These are phyloP conservation scores for Mesembrinibis cayennensis DNA, from an alignment of 2,113 vertebrate species.

Conservation along the genomic window DNA sequence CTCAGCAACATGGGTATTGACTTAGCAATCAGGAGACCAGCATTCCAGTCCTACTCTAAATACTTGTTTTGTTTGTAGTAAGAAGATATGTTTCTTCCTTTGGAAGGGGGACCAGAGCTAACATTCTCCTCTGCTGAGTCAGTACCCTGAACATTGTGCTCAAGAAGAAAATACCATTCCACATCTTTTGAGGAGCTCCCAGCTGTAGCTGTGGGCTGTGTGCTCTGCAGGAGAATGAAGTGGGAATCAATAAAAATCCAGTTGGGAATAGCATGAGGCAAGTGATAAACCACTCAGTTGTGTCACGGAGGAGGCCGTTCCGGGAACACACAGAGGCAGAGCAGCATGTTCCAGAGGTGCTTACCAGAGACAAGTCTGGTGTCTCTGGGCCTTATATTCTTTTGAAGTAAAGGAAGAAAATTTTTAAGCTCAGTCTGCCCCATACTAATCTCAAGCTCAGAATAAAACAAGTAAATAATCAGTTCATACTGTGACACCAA, in stretches of 20 bases:
- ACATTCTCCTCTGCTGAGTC: background rate
- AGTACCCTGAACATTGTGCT: background rate
- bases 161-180: background rate
- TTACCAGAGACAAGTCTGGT: background rate
- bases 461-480: background rate
- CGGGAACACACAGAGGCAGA: background rate
- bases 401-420: background rate
- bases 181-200: background rate
- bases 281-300: background rate
- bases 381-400: background rate
- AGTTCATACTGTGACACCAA: background rate
- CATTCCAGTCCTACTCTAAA: background rate
- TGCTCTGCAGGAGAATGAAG: background rate
- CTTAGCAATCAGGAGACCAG: background rate
- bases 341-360: rapidly evolving
- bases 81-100: background rate
- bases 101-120: background rate
- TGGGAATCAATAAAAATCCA: background rate
- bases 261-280: background rate
- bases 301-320: background rate
- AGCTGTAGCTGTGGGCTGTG: background rate
- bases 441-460: background rate
- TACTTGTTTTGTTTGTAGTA: background rate
- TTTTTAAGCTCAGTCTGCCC: background rate
- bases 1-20: background rate